Evolutionary conservation across 2,888 invertebrate genomes (phyloP), one percentile per base, ranked within the genome.

Genomic region (Kryphioiulus occultus): DNA sequence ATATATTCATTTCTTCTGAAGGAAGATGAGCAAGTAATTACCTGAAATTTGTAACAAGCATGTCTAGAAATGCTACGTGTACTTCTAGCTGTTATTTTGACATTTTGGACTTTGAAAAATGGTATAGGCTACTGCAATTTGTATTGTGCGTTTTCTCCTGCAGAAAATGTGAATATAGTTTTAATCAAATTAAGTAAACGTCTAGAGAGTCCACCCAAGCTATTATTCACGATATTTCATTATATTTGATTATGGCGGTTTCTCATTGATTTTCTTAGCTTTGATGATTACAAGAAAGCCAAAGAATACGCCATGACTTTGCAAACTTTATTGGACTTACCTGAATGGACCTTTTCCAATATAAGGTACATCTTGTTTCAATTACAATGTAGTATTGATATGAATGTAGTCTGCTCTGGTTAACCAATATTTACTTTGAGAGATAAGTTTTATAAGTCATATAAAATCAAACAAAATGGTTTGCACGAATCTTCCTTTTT

Each of bases 221-320:
- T 35, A 35, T 35, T 44, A 12, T 44, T 44, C 39, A 44, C 15
- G 9, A 12, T 44, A 1, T 12, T 44, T 3, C 19, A 1, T 7
- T 1, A 7, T 7, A 78, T 10, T 10, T 78, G 78, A 78, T 19
- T 5, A 22, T 39, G 39, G 59, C 86, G n/a, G 89, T 85, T 91
- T 17, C 0, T 78, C 19, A 35, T 83, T 85, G 1, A 42, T 42
- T 22, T 26, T 30, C 44, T 94, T 89, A 93, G 93, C 88, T 93
- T 93, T 26, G 96, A 15, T 42, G 47, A 83, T 83, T 22, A 42
- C 12, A 39, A 87, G 88, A 95, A 96, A 91, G 97, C 96, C 85
- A 93, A 94, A 90, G 93, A 94, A 85, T 94, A 97, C 89, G 95
- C 96, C 89, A 92, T 93, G 90, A 94, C 94, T 91, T 93, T 96